Evolutionary conservation across 1,140 invertebrate species (phyloP).

Genomic region (Drosophila pandora): DNA sequence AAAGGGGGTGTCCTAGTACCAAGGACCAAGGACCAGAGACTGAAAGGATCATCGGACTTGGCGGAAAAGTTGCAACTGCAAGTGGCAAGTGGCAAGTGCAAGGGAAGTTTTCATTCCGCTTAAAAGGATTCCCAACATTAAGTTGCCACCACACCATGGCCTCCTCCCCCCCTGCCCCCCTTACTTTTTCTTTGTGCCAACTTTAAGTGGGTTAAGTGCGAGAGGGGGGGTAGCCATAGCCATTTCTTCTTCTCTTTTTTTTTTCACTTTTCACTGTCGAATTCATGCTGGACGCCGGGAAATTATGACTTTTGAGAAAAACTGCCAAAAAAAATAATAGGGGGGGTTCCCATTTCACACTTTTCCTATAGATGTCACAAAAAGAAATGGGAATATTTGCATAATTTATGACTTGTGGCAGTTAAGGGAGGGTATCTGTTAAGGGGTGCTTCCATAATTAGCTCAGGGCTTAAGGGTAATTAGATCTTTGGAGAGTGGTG

Average conservation of each 20-base stretch:
- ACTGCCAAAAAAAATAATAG: slow-evolving; percentile 12
- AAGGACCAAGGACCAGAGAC: not conserved
- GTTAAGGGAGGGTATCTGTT: not conserved
- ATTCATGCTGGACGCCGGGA: slow-evolving; percentile 62
- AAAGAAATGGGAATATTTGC: slow-evolving; percentile 27
- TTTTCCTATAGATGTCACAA: slow-evolving; percentile 20
- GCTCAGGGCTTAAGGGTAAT: too few relatives aligned
- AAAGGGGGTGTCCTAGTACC: not conserved
- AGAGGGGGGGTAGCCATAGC: not conserved
- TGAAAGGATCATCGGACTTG: slow-evolving; percentile 7
- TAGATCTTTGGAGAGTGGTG: too few relatives aligned
- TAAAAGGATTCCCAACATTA: slow-evolving; percentile 53
- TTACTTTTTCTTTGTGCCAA: slow-evolving; percentile 1
- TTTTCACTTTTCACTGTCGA: slow-evolving; percentile 51
- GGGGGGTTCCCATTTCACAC: slow-evolving; percentile 25
- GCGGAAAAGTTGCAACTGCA: slow-evolving; percentile 33
- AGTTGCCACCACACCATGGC: slow-evolving; percentile 24
- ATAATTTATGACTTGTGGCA: slow-evolving; percentile 41
- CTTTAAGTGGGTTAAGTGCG: not conserved
- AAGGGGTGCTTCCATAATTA: too few relatives aligned
- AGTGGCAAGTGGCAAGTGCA: slow-evolving; percentile 4
- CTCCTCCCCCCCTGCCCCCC: not conserved
- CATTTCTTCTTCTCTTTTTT: slow-evolving; percentile 14
- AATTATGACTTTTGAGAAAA: slow-evolving; percentile 67
- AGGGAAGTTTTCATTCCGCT: slow-evolving; percentile 60